These are phyloP conservation scores for Dermolepida albohirtum DNA, from an alignment of 2,888 invertebrate species.

Conservation along the genomic window DNA sequence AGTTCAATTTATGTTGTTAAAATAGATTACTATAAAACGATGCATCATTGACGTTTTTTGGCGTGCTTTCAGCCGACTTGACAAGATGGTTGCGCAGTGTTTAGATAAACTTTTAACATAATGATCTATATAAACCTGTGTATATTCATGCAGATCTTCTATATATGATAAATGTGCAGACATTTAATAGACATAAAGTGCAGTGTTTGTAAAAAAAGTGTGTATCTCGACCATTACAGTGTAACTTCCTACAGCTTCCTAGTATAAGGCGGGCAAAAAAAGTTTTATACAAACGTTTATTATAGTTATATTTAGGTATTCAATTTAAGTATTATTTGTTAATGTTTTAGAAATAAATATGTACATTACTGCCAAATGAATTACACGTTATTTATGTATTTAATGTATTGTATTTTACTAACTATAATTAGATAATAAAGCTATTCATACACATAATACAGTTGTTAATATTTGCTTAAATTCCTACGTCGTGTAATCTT, in stretches of 20 bases:
- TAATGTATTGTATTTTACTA: constrained; percentile 18
- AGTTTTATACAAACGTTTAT: constrained; percentile 25
- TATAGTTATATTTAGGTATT: constrained; percentile 37
- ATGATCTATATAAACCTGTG: constrained; percentile 11
- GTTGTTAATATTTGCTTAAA: constrained; percentile 39
- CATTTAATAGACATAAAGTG: constrained; percentile 26
- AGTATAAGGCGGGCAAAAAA: constrained; percentile 42
- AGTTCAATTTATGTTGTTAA: constrained; percentile 18
- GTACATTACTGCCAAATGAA: constrained; percentile 5
- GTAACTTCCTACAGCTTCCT: constrained; percentile 30
- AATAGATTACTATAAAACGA: constrained; percentile 26
- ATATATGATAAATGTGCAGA: constrained; percentile 18
- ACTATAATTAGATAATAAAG: constrained; percentile 24
- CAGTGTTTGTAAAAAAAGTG: constrained; percentile 33
- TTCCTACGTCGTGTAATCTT: constrained; percentile 11
- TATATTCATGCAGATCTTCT: constrained; percentile 6
- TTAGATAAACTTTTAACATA: constrained; percentile 12
- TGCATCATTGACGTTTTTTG: constrained; percentile 44
- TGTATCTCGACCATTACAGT: constrained; percentile 39
- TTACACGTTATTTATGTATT: constrained; percentile 17
- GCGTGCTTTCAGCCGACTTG: constrained; percentile 43
- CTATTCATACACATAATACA: constrained; percentile 15
- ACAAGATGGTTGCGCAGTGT: constrained; percentile 45
- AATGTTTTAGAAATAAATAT: constrained; percentile 27
- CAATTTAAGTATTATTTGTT: constrained; percentile 30